A percentile compares a stretch with the other conserved stretches of the same genome.
These are phyloP conservation scores for Callionymus lyra DNA, from an alignment of 2,113 vertebrate genomes.

Conservation along the genomic window DNA sequence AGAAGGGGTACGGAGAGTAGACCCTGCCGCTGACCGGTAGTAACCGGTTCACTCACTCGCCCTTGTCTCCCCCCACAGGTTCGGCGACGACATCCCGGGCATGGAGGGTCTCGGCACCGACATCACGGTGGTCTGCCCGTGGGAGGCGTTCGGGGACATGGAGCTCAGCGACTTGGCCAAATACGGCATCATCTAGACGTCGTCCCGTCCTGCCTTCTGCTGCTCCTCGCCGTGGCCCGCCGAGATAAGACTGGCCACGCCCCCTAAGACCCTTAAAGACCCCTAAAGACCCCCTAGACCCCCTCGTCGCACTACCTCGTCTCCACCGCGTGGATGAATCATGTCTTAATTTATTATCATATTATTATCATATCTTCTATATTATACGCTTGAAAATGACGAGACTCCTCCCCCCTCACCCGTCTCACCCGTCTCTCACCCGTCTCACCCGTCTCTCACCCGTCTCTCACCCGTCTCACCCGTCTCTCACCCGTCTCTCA, in stretches of 20 bases:
- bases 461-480: background rate
- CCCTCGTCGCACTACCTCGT: slow-evolving; percentile 53
- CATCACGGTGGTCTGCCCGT: slow-evolving; percentile 95
- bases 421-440: slow-evolving; percentile 6
- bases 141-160: slow-evolving; percentile 97
- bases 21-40: background rate
- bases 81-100: slow-evolving; percentile 94
- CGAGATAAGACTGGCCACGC: slow-evolving; percentile 36
- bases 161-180: slow-evolving; percentile 95
- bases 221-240: slow-evolving; percentile 21
- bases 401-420: slow-evolving; percentile 31
- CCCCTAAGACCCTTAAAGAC: slow-evolving; percentile 31
- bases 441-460: slow-evolving; percentile 6
- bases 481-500: background rate
- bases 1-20: slow-evolving; percentile 74
- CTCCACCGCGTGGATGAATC: slow-evolving; percentile 37
- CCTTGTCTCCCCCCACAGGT: slow-evolving; percentile 56
- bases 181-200: slow-evolving; percentile 87
- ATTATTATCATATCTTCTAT: slow-evolving; percentile 52
- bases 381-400: slow-evolving; percentile 42
- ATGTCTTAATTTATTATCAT: slow-evolving; percentile 39
- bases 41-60: too few species aligned
- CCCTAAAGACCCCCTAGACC: slow-evolving; percentile 1
- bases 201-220: slow-evolving; percentile 13
- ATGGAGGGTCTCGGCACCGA: slow-evolving; percentile 95